phyloP scores from a whole-genome alignment of 1,140 invertebrate species.

The Harpegnathos saltator region DNA sequence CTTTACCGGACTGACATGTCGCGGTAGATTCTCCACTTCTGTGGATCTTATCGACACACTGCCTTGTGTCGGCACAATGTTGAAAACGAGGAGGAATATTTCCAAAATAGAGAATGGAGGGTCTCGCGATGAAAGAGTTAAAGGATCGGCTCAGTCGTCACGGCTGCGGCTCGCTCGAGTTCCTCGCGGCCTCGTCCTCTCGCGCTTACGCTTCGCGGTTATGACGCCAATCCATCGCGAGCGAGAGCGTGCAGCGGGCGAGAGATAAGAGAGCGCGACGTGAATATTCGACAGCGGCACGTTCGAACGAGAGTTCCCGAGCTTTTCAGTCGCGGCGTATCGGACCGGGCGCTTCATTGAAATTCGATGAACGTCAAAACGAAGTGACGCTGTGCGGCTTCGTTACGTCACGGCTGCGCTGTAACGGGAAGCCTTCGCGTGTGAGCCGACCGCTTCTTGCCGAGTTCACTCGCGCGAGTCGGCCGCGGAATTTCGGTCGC shows the following conservation, averaged over 20 bases:
- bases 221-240: slow-evolving; percentile 10
- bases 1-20: too few species aligned
- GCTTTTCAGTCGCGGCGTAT: slow-evolving; percentile 17
- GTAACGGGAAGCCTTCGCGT: not conserved
- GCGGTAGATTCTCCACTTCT: too few species aligned
- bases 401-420: slow-evolving; percentile 26
- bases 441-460: not conserved
- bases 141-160: too few species aligned
- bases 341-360: slow-evolving; percentile 22
- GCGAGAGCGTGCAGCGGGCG: not conserved
- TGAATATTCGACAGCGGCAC: slow-evolving; percentile 27
- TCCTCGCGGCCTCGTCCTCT: slow-evolving; percentile 2
- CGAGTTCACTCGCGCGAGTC: slow-evolving; percentile 6
- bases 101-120: too few species aligned
- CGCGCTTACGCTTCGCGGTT: slow-evolving; percentile 5
- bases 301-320: not conserved
- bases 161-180: too few species aligned
- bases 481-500: too few species aligned
- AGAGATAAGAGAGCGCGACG: slow-evolving; percentile 10
- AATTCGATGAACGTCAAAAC: slow-evolving; percentile 54
- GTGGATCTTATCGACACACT: too few species aligned
- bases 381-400: slow-evolving; percentile 39
- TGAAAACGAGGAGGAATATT: too few species aligned
- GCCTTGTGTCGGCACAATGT: too few species aligned
- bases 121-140: too few species aligned